phyloP scores from a whole-genome alignment of 2,113 vertebrate species.

The Paracanthobrama guichenoti region DNA sequence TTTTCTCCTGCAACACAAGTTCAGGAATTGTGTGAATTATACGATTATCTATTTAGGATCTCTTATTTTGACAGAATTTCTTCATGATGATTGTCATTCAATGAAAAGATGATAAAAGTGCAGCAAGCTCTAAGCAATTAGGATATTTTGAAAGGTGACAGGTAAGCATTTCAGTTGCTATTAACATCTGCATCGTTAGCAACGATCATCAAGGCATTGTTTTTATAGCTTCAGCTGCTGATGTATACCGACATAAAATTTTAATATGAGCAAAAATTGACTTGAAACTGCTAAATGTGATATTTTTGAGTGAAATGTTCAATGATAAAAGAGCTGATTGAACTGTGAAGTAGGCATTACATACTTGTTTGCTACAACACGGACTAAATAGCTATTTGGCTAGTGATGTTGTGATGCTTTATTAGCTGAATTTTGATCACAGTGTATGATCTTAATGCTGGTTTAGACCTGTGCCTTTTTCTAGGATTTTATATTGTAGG shows the following conservation, averaged over 20 bases:
- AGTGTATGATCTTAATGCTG: background rate
- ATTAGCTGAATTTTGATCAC: background rate
- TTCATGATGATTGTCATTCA: too few relatives aligned
- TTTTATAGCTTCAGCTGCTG: too few relatives aligned
- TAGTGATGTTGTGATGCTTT: background rate
- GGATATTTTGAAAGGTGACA: too few relatives aligned
- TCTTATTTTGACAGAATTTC: background rate
- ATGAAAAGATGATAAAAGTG: too few relatives aligned
- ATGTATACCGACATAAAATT: background rate
- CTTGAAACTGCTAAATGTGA: background rate
- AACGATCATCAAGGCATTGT: too few relatives aligned
- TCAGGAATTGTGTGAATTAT: background rate
- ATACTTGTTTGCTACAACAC: background rate
- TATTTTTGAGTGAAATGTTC: background rate
- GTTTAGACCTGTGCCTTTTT: background rate
- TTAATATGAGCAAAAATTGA: background rate
- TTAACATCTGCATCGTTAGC: too few relatives aligned
- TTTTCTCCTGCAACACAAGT: background rate
- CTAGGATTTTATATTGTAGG: background rate
- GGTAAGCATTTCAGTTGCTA: too few relatives aligned
- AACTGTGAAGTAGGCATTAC: background rate
- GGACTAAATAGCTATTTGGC: background rate
- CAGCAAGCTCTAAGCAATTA: too few relatives aligned
- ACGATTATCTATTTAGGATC: background rate
- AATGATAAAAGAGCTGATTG: background rate